phyloP scores from a whole-genome alignment of 1,140 invertebrate species.

The Propsilocerus akamusi region DNA sequence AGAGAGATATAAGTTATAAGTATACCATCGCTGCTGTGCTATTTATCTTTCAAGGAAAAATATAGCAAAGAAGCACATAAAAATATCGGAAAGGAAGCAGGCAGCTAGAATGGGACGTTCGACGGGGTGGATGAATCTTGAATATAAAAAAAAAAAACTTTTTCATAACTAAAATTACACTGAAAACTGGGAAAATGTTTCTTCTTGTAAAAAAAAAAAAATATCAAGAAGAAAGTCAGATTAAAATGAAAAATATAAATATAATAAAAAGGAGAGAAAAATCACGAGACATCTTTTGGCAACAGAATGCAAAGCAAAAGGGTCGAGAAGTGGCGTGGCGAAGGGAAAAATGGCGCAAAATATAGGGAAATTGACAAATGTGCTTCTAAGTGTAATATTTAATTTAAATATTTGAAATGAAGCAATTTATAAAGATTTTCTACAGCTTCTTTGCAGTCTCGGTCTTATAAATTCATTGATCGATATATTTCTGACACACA shows the following conservation, averaged over 20 bases:
- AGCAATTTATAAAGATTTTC: conserved; percentile 3
- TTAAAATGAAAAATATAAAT: conserved; percentile 4
- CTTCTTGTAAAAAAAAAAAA: neutral
- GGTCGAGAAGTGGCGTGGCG: neutral
- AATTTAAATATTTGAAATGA: conserved; percentile 4
- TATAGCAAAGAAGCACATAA: neutral
- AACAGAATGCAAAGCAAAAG: too few species aligned
- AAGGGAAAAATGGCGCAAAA: neutral
- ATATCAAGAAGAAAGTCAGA: neutral
- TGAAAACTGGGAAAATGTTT: neutral
- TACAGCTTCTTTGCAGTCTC: too few species aligned
- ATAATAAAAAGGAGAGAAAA: conserved; percentile 1
- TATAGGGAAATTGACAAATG: neutral
- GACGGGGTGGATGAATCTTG: neutral
- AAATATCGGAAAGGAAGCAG: neutral
- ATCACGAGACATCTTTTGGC: neutral
- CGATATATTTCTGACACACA: too few species aligned
- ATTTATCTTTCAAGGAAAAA: conserved; percentile 1
- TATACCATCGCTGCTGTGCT: neutral
- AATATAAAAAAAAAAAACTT: neutral
- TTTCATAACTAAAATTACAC: conserved; percentile 2
- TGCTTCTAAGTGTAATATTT: neutral
- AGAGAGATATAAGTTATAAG: neutral
- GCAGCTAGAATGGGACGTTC: neutral
- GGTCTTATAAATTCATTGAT: too few species aligned